Percentiles rank a stretch among this genome's conserved stretches.
These are phyloP conservation scores for Drosophila ficusphila DNA, from an alignment of 1,140 invertebrate genomes.

Conservation along the genomic window DNA sequence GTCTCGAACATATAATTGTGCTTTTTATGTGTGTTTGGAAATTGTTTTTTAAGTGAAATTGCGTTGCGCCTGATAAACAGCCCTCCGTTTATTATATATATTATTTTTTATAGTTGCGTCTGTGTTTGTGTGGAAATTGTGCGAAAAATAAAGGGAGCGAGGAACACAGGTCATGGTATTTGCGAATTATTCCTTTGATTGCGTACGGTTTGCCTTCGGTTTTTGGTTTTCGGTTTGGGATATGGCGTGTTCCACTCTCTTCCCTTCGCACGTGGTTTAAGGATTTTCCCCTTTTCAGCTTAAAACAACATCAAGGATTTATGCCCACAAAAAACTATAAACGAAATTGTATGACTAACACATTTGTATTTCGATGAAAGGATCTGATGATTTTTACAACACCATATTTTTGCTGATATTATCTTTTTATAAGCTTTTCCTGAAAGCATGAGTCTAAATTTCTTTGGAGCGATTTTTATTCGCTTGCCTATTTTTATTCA, in stretches of 20 bases:
- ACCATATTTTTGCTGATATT: background rate
- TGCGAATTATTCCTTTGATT: slow-evolving; percentile 38
- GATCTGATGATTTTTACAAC: too few species aligned
- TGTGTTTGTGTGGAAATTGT: slow-evolving; percentile 38
- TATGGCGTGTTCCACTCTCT: slow-evolving; percentile 43
- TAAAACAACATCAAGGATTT: background rate
- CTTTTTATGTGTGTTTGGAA: slow-evolving; percentile 71
- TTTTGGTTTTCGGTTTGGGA: slow-evolving; percentile 12
- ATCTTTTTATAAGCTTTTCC: background rate
- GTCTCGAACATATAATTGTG: slow-evolving; percentile 77
- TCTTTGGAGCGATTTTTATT: background rate
- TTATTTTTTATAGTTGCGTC: slow-evolving; percentile 21
- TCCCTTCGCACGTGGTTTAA: slow-evolving; percentile 42
- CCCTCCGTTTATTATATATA: background rate
- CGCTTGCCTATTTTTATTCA: slow-evolving; percentile 2
- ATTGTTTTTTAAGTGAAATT: slow-evolving; percentile 82
- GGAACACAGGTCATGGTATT: slow-evolving; percentile 68
- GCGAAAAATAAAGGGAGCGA: slow-evolving; percentile 41
- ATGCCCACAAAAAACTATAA: background rate
- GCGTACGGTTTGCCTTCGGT: slow-evolving; percentile 30
- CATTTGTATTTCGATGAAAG: too few species aligned
- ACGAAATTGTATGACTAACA: too few species aligned
- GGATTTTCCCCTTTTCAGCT: background rate
- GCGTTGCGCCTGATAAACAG: slow-evolving; percentile 50
- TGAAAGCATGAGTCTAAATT: background rate